Evolutionary conservation across 1,140 invertebrate species (phyloP).

Genomic region (Rhagoletis zephyria): DNA sequence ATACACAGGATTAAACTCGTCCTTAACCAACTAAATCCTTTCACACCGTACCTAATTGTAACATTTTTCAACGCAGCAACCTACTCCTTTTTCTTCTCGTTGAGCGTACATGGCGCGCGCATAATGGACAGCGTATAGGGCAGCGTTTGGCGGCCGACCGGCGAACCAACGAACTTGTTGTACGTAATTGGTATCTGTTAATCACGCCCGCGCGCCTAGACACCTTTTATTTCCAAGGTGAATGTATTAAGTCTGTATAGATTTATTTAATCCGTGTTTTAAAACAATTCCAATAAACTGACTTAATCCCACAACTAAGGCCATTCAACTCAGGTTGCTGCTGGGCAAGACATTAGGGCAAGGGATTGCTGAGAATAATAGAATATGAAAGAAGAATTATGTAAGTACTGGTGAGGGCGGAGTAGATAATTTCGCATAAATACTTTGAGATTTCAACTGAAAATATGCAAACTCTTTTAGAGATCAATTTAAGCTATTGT

Average conservation of each 20-base stretch:
- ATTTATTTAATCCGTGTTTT: conserved; percentile 33
- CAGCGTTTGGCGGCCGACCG: neutral
- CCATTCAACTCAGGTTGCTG: neutral
- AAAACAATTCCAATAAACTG: conserved; percentile 41
- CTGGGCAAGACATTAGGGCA: neutral
- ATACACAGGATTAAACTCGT: conserved; percentile 7
- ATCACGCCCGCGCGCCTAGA: conserved; percentile 32
- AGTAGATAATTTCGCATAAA: no score
- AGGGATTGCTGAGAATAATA: no score
- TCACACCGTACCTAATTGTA: conserved; percentile 35
- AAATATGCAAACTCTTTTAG: no score
- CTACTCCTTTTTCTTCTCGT: neutral
- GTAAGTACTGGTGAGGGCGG: no score
- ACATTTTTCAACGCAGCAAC: neutral
- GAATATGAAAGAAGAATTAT: no score
- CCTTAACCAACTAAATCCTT: conserved; percentile 46
- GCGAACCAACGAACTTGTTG: neutral
- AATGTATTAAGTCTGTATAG: neutral
- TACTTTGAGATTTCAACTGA: no score
- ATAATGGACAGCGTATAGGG: neutral
- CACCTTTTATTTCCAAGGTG: conserved; percentile 3
- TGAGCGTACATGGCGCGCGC: neutral
- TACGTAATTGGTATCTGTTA: conserved; percentile 32
- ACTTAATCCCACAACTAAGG: conserved; percentile 10
- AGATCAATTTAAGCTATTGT: no score